phyloP scores from a whole-genome alignment of 1,140 invertebrate species.

The Sitobion miscanthi region DNA sequence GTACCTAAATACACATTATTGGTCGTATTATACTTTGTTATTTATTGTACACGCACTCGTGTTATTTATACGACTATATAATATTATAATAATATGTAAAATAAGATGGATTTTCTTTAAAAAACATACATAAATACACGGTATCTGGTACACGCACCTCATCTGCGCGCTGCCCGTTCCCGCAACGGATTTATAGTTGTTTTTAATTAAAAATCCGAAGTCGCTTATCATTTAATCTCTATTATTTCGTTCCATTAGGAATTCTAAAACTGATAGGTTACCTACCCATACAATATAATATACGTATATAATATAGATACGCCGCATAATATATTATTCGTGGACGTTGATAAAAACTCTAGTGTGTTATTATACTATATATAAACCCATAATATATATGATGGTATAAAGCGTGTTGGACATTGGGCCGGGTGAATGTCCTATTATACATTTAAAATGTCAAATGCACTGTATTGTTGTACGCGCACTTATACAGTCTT shows the following conservation, averaged over 20 bases:
- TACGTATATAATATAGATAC: not conserved
- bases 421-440: not conserved
- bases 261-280: not conserved
- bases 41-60: not conserved
- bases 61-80: not conserved
- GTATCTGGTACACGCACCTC: not conserved
- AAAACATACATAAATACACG: too few relatives aligned
- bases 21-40: not conserved
- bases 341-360: not conserved
- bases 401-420: not conserved
- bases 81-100: not conserved
- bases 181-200: not conserved
- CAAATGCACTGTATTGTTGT: not conserved
- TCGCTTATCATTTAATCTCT: not conserved
- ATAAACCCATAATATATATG: not conserved
- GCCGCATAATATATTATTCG: not conserved
- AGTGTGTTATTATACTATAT: not conserved
- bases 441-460: slow-evolving; percentile 17
- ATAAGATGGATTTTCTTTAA: not conserved
- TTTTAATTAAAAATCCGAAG: slow-evolving; percentile 2
- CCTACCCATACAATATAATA: not conserved
- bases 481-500: not conserved
- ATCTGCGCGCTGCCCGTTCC: too few relatives aligned
- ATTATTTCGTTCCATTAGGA: not conserved
- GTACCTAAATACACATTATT: not conserved